Base-by-base conservation (phyloP, 2,113 vertebrate genomes). In the Struthidea cinerea region DNA sequence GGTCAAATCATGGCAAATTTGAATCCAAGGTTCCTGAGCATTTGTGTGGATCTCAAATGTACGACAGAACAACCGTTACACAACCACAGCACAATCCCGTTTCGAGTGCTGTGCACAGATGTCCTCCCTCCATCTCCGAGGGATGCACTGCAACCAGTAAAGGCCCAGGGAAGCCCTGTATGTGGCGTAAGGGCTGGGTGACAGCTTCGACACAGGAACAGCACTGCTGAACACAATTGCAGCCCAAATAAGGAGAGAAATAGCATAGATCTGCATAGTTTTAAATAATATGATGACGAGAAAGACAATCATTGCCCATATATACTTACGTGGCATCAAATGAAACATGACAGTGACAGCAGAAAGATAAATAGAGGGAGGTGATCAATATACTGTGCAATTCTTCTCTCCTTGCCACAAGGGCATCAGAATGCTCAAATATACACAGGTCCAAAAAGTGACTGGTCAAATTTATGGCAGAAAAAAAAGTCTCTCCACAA, bases 1-100 rank as follows among this genome's bases (percentile, higher is more conserved):
- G 26, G 12, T 28, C 57, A 52, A 17, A 37, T 13, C 16, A 37
- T 8, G 55, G 3, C 47, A 33, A 42, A 81, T 10, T 33, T 0
- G 1, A 53, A 33, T 2, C 30, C 41, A 9, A 15, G 44, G 19
- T 4, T 68, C 39, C 57, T 4, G 19, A 70, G 79, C 27, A 9
- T 53, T 57, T 10, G 42, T 46, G 52, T 39, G 33, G 59, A 7
- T 49, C 39, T 61, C 61, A 10, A 33, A 52, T 4, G 9, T 39
- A 16, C 32, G 28, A 2, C 7, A 33, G 47, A 67, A n/a, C 13
- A 20, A 7, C 32, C 28, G 42, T 42, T 14, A 61, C n/a, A 11
- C 11, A 28, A 8, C 3, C 49, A 28, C 6, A 39, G 17, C 8
- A 4, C 52, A n/a, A 1, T 37, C 46, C 17, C 3, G 3, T 33